Evolutionary conservation across 2,888 invertebrate genomes (phyloP), one percentile per base, ranked within the genome.

Genomic region (Tribolium freemani): DNA sequence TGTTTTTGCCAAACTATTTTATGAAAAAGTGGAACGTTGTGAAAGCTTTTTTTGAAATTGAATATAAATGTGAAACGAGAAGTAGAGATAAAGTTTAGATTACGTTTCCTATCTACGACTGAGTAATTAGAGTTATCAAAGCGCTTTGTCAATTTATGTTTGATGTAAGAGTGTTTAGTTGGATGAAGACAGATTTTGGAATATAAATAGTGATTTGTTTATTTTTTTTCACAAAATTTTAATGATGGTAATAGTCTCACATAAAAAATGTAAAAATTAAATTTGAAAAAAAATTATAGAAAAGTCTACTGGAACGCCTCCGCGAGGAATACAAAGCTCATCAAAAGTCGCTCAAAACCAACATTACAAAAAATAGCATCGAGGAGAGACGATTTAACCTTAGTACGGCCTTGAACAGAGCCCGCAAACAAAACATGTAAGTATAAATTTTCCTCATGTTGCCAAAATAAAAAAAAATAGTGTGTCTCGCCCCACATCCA

Each of bases 371-470:
- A 76, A 82, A 80, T 74, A 83, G 84, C 6, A 76, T 85, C 8
- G 85, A 86, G 75, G 86, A 87, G 67, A 79, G 84, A 69, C 77
- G 84, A 63, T 80, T 80, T 70, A 84, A 84, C 77, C 75, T 87
- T 61, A 80, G 83, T 5, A 84, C 81, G 72, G 84, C 86, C 30
- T 77, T 86, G 60, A 84, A 78, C 63, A 78, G 86, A 72, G 84
- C 85, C 45, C 80, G 86, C 48, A 87, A 87, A 74, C 87, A 87
- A 76, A 84, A 85, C 73, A 85, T 87, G 86, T 86, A 80, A 56
- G 64, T 53, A 13, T 50, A 0, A 5, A 8, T 38, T 38, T 38
- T 38, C 38, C 38, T 38, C 48, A 13, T 13, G 3, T 11, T 30
- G 9, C 16, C 1, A 57, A 57, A 57, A 26, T 26, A 56, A 11